Base-by-base conservation (phyloP, 2,888 invertebrate genomes). In the Linyphia triangularis region DNA sequence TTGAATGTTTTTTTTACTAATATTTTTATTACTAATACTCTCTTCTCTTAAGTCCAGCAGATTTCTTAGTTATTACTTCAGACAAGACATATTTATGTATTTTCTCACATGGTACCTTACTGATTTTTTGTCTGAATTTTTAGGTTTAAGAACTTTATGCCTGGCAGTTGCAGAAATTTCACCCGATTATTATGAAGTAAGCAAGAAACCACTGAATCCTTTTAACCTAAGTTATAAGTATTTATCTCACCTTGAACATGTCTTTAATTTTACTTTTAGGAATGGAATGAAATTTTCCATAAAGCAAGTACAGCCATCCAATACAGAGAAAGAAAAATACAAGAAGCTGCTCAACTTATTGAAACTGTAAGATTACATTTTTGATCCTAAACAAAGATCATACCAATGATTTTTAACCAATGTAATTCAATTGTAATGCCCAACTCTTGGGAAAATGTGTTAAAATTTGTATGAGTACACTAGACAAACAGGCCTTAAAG, bases 331-430 rank as follows among this genome's bases (percentile, higher is more conserved):
- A 94, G 95, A 91, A 97, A 97, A 93, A 93, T 99, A 10, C 98
- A 97, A 90, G 97, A 98, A 91, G 98, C 97, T 0, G 98, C 99
- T 0, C 95, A 98, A 92, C 94, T 97, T 78, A 98, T 99, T 88
- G 99, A 99, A 93, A 96, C 91, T 91, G 93, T 93, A 88, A 72
- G 82, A 51, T 63, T 28, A 24, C n/a, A n/a, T n/a, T n/a, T n/a
- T n/a, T n/a, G n/a, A n/a, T n/a, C n/a, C n/a, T n/a, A n/a, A n/a
- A n/a, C n/a, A n/a, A n/a, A n/a, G n/a, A n/a, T n/a, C 16, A 26
- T 57, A 13, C 22, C 30, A 24, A 13, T n/a, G 19, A 22, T 65
- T 61, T 26, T 33, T 61, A 13, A 5, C 28, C 19, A 10, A 61
- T 26, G 10, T n/a, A n/a, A n/a, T n/a, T n/a, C n/a, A n/a, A n/a